Evolutionary conservation across 2,113 vertebrate species (phyloP), one percentile per base, ranked within the genome.

Genomic region (Actenoides lindsayi): DNA sequence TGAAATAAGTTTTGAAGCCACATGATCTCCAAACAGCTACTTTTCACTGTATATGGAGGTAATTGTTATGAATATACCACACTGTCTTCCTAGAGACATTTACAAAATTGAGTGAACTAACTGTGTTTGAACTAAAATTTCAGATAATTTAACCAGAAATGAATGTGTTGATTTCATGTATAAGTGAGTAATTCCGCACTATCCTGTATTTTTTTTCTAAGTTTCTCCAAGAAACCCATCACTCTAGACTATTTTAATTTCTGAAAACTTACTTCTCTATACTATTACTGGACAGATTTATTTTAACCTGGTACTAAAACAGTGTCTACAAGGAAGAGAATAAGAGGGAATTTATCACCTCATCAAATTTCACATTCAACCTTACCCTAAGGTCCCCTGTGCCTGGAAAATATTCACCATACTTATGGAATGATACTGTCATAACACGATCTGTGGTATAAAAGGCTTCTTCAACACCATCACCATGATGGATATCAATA

Each of bases 381-480:
- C 98, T 98, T 98, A 99, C 98, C 97, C 98, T 96, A 74, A 99
- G 97, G 83, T 98, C 98, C 35, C 98, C 98, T 33, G 98, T 99
- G 92, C 98, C 98, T 28, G 98, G 98, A 95, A 99, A 99, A 97
- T 98, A 99, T 90, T 99, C 98, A 80, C 98, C 98, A 63, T 98
- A 98, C 50, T 99, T 99, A 96, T 99, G 98, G 98, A 99, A 99
- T 92, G 98, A 99, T 89, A 99, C 98, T 48, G 98, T 99, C 98
- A 99, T 99, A n/a, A 99, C 98, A 79, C 98, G 98, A 90, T 98
- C 98, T 90, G 98, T 99, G 23, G 98, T 99, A 95, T 98, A 99
- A 98, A 99, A 99, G 80, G 98, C 98, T 97, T 99, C 98, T 97
- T 98, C 98, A 88, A 99, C 98, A 96, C 98, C 98, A 97, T 98